These are phyloP conservation scores for Glaucidium brasilianum DNA, from an alignment of 2,113 vertebrate species.

Conservation along the genomic window DNA sequence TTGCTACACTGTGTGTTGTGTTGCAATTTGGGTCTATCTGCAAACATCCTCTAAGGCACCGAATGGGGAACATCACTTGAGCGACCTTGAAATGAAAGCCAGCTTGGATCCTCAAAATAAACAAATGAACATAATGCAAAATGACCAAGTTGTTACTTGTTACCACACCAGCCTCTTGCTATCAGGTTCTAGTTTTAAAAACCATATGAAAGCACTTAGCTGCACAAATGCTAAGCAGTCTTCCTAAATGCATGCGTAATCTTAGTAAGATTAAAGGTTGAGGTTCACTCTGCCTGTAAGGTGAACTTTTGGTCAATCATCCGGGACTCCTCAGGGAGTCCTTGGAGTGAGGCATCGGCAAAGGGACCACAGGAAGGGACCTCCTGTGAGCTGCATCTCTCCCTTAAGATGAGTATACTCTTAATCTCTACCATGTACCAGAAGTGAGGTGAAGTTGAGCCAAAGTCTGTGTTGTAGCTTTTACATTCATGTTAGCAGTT, in stretches of 20 bases:
- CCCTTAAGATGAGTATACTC: neutral
- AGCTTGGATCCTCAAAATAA: slow-evolving; percentile 20
- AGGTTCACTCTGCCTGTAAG: neutral
- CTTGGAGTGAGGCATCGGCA: neutral
- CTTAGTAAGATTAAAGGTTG: neutral
- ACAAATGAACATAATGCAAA: neutral
- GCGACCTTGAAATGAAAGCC: slow-evolving; percentile 22
- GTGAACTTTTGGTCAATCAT: neutral
- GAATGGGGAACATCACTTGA: neutral
- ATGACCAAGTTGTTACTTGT: neutral
- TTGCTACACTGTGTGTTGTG: neutral
- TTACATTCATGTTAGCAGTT: neutral
- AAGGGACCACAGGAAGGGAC: neutral
- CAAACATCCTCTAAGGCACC: neutral
- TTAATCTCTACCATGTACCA: neutral
- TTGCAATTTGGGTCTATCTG: neutral
- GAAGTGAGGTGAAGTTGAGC: neutral
- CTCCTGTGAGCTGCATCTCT: neutral
- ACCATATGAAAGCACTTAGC: neutral
- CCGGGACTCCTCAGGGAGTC: neutral
- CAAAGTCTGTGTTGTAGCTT: neutral
- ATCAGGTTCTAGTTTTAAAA: neutral
- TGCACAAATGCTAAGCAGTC: neutral
- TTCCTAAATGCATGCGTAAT: neutral
- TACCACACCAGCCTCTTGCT: neutral